Percentiles rank a stretch among this genome's conserved stretches.
phyloP scores from a whole-genome alignment of 1,140 invertebrate genomes.

The Linepithema humile region DNA sequence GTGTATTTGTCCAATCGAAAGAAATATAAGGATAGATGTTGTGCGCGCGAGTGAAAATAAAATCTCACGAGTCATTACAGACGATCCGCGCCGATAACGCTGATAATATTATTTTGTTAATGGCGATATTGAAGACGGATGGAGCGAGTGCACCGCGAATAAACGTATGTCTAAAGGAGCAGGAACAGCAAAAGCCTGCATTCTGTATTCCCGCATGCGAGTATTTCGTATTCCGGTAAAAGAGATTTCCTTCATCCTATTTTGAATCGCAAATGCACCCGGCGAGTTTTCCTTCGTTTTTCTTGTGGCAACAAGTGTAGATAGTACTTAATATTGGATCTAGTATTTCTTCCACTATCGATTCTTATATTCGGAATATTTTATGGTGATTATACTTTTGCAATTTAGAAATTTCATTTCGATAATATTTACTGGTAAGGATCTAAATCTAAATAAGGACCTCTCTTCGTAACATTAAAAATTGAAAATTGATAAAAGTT shows the following conservation, averaged over 20 bases:
- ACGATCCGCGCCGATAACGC: not conserved
- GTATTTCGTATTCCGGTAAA: slow-evolving; percentile 44
- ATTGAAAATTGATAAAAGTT: not conserved
- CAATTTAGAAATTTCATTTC: not conserved
- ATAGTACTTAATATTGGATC: slow-evolving; percentile 3
- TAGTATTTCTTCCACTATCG: not conserved
- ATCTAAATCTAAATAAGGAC: too few species aligned
- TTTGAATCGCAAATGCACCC: slow-evolving; percentile 39
- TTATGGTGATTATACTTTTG: not conserved
- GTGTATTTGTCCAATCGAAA: not conserved
- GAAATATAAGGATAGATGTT: slow-evolving; percentile 1
- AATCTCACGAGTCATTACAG: not conserved
- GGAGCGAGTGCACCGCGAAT: not conserved
- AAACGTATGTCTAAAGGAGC: slow-evolving; percentile 2
- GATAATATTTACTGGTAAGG: not conserved
- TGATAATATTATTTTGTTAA: slow-evolving; percentile 34
- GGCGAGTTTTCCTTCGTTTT: slow-evolving; percentile 35
- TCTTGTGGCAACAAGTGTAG: slow-evolving; percentile 17
- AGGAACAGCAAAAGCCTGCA: slow-evolving; percentile 12
- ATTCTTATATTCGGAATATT: not conserved
- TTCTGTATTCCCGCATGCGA: slow-evolving; percentile 38
- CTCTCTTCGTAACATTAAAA: too few species aligned
- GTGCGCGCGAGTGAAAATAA: not conserved
- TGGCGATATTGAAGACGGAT: not conserved
- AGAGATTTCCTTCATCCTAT: slow-evolving; percentile 53